These are phyloP conservation scores for Pollenia griseotomentosa DNA, from an alignment of 2,888 invertebrate species.

Conservation along the genomic window DNA sequence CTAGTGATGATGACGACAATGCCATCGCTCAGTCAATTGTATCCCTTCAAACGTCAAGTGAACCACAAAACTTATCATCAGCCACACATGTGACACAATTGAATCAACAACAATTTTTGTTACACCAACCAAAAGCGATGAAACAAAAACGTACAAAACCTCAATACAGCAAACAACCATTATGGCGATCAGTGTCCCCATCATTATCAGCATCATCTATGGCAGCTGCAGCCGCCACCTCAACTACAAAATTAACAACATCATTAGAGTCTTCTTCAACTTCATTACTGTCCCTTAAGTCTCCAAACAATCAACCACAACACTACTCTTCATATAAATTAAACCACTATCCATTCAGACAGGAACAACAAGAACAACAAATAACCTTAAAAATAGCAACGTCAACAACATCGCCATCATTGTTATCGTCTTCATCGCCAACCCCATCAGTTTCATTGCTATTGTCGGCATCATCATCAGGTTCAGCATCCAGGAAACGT, in stretches of 20 bases:
- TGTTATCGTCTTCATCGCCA: slow-evolving; percentile 17
- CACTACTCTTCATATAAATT: slow-evolving; percentile 33
- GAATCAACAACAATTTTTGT: slow-evolving; percentile 68
- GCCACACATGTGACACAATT: slow-evolving; percentile 74
- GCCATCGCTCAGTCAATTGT: neutral
- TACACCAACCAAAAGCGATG: slow-evolving; percentile 19
- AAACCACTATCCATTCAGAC: slow-evolving; percentile 5
- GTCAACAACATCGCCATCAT: slow-evolving; percentile 46
- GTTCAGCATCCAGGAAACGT: slow-evolving; percentile 68
- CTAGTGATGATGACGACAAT: neutral
- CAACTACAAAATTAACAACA: slow-evolving; percentile 50
- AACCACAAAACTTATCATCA: slow-evolving; percentile 54
- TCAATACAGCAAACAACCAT: slow-evolving; percentile 38
- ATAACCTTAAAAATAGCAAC: slow-evolving; percentile 24
- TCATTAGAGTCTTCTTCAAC: slow-evolving; percentile 58
- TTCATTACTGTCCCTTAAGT: slow-evolving; percentile 21
- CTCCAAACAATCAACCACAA: slow-evolving; percentile 60
- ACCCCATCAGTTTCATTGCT: slow-evolving; percentile 1
- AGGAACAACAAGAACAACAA: slow-evolving; percentile 63
- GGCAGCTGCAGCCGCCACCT: slow-evolving; percentile 31
- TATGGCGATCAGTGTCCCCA: slow-evolving; percentile 62
- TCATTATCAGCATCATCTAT: slow-evolving; percentile 38
- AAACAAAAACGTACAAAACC: slow-evolving; percentile 42
- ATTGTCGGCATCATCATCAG: neutral
- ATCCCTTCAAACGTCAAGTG: slow-evolving; percentile 30